These are phyloP conservation scores for Abrostola tripartita DNA, from an alignment of 2,888 invertebrate species.

Conservation along the genomic window DNA sequence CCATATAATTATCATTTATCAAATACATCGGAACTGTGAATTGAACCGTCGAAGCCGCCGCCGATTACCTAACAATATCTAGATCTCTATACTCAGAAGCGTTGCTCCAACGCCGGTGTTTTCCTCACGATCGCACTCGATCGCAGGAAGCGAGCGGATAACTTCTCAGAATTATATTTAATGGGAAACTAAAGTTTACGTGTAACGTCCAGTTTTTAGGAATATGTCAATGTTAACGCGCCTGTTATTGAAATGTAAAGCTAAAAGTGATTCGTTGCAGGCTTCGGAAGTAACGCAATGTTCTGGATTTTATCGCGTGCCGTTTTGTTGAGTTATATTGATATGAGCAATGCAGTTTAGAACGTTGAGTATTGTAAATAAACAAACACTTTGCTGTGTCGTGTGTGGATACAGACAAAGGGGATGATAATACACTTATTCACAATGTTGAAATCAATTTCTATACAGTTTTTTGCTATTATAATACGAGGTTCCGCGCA, in stretches of 20 bases:
- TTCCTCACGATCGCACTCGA: constrained; percentile 31
- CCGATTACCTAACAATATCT: constrained; percentile 1
- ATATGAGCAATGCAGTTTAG: too few relatives aligned
- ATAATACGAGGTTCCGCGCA: too few relatives aligned
- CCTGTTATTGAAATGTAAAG: constrained; percentile 6
- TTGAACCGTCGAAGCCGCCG: too few relatives aligned
- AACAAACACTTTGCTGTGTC: too few relatives aligned
- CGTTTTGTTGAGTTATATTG: neutral
- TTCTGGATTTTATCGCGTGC: neutral
- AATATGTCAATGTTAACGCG: constrained; percentile 45
- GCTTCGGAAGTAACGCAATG: constrained; percentile 13
- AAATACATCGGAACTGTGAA: too few relatives aligned
- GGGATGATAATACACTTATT: too few relatives aligned
- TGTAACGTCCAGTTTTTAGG: constrained; percentile 28
- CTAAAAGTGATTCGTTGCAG: constrained; percentile 12
- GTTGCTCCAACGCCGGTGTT: constrained; percentile 17
- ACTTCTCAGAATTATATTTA: constrained; percentile 41
- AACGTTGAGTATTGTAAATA: too few relatives aligned
- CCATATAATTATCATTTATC: too few relatives aligned
- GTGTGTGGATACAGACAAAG: too few relatives aligned
- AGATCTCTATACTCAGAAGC: constrained; percentile 21
- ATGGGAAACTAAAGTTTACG: constrained; percentile 32
- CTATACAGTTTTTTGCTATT: too few relatives aligned
- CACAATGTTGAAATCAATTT: too few relatives aligned
- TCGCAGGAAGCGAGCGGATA: constrained; percentile 25